These are phyloP conservation scores for Colaptes auratus DNA, from an alignment of 2,113 vertebrate genomes.

Conservation along the genomic window DNA sequence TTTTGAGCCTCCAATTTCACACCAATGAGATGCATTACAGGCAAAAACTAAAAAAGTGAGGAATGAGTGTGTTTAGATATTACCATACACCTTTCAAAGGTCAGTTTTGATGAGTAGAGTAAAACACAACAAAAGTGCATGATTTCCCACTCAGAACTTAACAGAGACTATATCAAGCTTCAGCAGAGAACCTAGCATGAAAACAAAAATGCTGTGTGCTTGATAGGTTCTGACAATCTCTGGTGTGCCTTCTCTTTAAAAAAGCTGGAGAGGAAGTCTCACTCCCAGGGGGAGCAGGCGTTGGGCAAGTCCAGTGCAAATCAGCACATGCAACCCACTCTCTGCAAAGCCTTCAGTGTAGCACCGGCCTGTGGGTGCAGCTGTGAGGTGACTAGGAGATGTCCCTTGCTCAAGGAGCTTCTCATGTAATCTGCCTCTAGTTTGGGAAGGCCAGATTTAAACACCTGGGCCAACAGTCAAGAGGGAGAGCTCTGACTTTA, in stretches of 20 bases:
- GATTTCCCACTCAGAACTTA: background rate
- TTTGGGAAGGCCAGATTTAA: background rate
- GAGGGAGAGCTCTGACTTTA: background rate
- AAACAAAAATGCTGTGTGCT: background rate
- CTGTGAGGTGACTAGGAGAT: background rate
- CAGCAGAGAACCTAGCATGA: background rate
- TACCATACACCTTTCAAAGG: background rate
- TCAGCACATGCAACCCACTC: background rate
- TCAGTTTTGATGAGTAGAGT: background rate
- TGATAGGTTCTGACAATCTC: background rate
- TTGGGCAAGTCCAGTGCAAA: background rate
- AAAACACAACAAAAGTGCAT: background rate
- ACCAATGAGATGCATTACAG: background rate
- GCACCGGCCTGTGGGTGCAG: accelerated
- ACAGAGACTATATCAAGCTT: background rate
- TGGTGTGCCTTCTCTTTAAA: background rate
- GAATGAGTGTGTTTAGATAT: background rate
- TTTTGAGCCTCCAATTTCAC: background rate
- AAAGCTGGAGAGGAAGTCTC: background rate
- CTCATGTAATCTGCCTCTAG: background rate
- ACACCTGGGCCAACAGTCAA: background rate
- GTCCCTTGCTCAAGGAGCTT: background rate
- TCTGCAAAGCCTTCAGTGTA: background rate
- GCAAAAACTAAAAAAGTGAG: background rate
- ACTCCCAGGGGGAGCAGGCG: background rate